A percentile compares a stretch with the other conserved stretches of the same genome.
These are phyloP conservation scores for Bergia sp. DNA, from an alignment of 92 coral and sea anemone genomes.

Conservation along the genomic window DNA sequence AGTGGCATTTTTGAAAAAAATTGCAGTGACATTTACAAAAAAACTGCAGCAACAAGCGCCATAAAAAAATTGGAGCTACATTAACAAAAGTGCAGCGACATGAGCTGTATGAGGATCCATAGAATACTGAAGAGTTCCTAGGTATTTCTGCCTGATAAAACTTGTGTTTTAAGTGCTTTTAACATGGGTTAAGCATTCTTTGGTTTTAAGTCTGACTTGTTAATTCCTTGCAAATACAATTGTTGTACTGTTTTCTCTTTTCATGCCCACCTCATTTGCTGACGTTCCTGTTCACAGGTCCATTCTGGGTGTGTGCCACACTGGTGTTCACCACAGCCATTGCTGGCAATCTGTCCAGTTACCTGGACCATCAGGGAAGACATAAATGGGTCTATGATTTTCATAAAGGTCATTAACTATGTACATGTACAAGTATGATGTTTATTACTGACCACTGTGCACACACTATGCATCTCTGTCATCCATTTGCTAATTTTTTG, in stretches of 20 bases:
- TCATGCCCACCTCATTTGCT: background rate
- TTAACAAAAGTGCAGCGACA: too few species aligned
- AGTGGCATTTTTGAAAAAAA: too few species aligned
- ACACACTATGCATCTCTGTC: too few species aligned
- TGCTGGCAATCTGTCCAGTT: constrained; percentile 94
- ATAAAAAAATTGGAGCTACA: too few species aligned
- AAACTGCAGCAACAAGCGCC: too few species aligned
- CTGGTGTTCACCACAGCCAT: constrained; percentile 96
- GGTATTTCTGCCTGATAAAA: background rate
- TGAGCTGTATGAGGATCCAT: too few species aligned
- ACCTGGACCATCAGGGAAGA: constrained; percentile 78
- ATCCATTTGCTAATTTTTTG: too few species aligned
- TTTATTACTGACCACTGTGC: too few species aligned
- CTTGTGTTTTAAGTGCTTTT: too few species aligned
- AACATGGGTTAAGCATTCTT: background rate
- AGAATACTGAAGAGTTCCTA: background rate
- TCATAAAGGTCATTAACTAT: constrained; percentile 76
- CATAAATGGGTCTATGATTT: constrained; percentile 97
- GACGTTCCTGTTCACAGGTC: constrained; percentile 61
- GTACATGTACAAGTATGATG: background rate
- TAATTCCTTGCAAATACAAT: background rate
- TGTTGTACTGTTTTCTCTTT: background rate
- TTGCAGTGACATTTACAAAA: too few species aligned
- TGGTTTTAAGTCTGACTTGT: background rate
- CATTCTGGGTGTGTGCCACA: constrained; percentile 99